Base-by-base conservation (phyloP, 2,888 invertebrate species). In the Subacronicta megacephala region DNA sequence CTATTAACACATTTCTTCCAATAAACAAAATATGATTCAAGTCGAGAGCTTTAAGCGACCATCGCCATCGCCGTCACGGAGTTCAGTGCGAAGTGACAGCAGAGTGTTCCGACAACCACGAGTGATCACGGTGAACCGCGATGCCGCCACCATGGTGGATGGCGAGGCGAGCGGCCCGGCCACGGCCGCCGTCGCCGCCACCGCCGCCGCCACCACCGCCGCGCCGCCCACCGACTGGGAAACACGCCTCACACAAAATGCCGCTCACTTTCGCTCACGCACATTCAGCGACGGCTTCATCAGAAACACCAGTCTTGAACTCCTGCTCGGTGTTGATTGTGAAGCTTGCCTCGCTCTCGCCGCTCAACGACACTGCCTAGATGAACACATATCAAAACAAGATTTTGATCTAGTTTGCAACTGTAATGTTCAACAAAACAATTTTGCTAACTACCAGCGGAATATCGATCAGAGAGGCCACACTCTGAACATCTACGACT, bases 251-350 rank as follows among this genome's bases (percentile, higher is more conserved):
- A 78, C 79, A 5, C 88, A 85, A 44, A 89, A 89, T 44, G 82
- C 87, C 3, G 77, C 92, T 36, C 90, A 92, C 64, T 93, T 93
- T 67, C 89, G 94, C 46, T 94, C 94, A 7, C 87, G 94, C 17
- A 94, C 94, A 4, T 93, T 94, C 73, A 94, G 94, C 70, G 94
- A 94, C 55, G 94, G 94, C 44, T 94, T 94, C 75, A 89, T 94
- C 60, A 84, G 93, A 62, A 94, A 94, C 75, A 92, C 93, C 33
- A 94, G 94, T 72, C 90, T 94, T 20, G 94, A 94, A 66, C 87
- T 94, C 1, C 82, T 94, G 4, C 89, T 94, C 3, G 94, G 94
- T n/a, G 93, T 94, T 16, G 94, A 94, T 66, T 94, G 94, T 67
- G 94, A 94, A 70, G 93, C 94, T 43, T 94, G 94, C 54, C 87